Conservation (phyloP, 2,888 invertebrate genomes). For the Oxystoma pomonae region DNA sequence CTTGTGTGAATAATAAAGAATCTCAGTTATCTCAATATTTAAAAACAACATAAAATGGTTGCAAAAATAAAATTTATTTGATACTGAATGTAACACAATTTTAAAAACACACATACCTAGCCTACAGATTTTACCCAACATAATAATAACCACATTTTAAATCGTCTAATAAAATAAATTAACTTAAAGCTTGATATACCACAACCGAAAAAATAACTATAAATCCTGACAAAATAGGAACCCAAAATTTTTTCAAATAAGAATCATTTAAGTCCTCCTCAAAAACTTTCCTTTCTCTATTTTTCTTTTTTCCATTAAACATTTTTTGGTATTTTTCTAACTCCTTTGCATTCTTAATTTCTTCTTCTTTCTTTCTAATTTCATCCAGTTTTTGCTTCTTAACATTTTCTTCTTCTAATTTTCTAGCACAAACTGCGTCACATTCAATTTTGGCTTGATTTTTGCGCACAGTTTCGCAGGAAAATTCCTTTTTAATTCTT, state of each 20-base stretch:
- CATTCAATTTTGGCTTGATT: slow-evolving; percentile 54
- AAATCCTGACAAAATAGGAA: slow-evolving; percentile 13
- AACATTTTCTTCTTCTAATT: slow-evolving; percentile 53
- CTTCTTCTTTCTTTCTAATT: slow-evolving; percentile 58
- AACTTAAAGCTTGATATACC: slow-evolving; percentile 16
- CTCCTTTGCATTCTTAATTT: slow-evolving; percentile 66
- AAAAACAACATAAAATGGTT: no score
- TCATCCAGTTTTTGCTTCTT: slow-evolving; percentile 54
- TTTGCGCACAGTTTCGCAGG: slow-evolving; percentile 58
- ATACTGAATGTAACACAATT: no score
- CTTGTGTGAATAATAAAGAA: no score
- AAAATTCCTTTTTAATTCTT: slow-evolving; percentile 67
- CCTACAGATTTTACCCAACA: no score
- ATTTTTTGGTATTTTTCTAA: slow-evolving; percentile 74
- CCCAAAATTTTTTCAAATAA: slow-evolving; percentile 37
- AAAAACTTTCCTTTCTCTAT: slow-evolving; percentile 48
- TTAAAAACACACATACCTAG: no score
- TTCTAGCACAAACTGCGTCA: slow-evolving; percentile 60
- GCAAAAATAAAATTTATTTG: no score
- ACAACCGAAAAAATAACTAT: slow-evolving; percentile 14
- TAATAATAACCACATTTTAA: slow-evolving; percentile 5
- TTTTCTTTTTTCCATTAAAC: slow-evolving; percentile 62
- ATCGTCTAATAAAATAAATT: no score
- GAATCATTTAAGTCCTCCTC: slow-evolving; percentile 37
- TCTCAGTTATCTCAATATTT: no score